Evolutionary conservation across 1,140 invertebrate genomes (phyloP), one percentile per base, ranked within the genome.

Genomic region (Homarus americanus): DNA sequence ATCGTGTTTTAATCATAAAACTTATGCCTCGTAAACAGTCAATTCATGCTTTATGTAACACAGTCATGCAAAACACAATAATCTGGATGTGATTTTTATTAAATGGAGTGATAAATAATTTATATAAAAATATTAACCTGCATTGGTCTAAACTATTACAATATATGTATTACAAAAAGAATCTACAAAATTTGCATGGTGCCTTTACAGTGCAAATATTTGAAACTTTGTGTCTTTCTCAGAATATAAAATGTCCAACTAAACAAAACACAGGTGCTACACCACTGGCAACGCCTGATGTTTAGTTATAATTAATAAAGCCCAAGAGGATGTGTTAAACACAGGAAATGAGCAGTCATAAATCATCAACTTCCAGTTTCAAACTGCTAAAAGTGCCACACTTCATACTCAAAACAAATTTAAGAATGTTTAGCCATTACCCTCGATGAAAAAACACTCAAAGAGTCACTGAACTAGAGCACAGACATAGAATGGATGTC

Each of bases 51-150:
- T 76, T 9, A 44, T 82, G 49, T 38, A 63, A 82, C 41, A 40
- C 79, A 82, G 79, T 85, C 83, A 85, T 85, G 83, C 83, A 85
- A 85, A 85, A 85, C 83, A 85, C 83, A 85, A 85, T 75, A 32
- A 41, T 85, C 83, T 85, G 83, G 40, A 75, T 85, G 69, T 85
- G 83, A 85, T 85, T 85, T 85, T 85, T 85, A 85, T 85, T 85
- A 73, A 85, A 49, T 53, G 69, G 41, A 85, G 83, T 85, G 83
- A 85, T 85, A 85, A 85, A 85, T 85, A 85, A 85, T 75, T 85
- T 75, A 73, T 85, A 85, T 85, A 85, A 85, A 85, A 85, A 85
- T 85, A 85, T 72, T 75, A 85, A 85, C 83, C 83, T 85, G 83
- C 83, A 85, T 49, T 85, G 83, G 83, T 85, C 83, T 85, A 85